Evolutionary conservation across 2,888 invertebrate species (phyloP).

Genomic region (Leptopterna dolabrata): DNA sequence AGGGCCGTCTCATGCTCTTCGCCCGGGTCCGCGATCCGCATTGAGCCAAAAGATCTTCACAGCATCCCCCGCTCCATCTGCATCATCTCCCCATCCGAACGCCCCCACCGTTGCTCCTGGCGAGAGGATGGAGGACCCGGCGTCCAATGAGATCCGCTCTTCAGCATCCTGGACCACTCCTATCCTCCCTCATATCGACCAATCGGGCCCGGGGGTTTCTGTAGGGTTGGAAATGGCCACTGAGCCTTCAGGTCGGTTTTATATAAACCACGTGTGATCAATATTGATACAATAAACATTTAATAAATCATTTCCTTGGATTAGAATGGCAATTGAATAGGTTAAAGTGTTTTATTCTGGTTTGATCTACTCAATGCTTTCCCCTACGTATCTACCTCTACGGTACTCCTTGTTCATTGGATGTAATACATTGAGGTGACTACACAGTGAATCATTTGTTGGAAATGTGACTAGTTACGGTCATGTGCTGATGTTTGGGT

Average conservation of each 20-base stretch:
- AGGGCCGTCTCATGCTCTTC: not conserved
- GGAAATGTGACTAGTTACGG: no score
- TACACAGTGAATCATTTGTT: no score
- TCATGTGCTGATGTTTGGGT: no score
- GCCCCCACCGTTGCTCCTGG: not conserved
- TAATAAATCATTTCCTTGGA: no score
- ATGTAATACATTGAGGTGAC: no score
- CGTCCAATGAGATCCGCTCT: not conserved
- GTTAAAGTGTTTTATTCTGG: no score
- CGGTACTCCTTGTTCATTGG: no score
- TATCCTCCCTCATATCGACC: not conserved
- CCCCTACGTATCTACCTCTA: no score
- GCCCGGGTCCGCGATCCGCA: not conserved
- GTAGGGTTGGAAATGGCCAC: not conserved
- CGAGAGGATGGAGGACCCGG: not conserved
- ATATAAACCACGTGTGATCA: no score
- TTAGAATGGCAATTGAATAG: no score
- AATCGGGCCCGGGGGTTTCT: not conserved
- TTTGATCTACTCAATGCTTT: no score
- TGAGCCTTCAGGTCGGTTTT: not conserved
- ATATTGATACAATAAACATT: no score
- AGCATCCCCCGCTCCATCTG: not conserved
- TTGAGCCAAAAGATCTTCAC: not conserved
- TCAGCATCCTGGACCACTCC: slow-evolving; percentile 29
- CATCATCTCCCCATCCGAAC: not conserved